Evolutionary conservation across 2,888 invertebrate genomes (phyloP), one percentile per base, ranked within the genome.

Genomic region (Sminthurides aquaticus): DNA sequence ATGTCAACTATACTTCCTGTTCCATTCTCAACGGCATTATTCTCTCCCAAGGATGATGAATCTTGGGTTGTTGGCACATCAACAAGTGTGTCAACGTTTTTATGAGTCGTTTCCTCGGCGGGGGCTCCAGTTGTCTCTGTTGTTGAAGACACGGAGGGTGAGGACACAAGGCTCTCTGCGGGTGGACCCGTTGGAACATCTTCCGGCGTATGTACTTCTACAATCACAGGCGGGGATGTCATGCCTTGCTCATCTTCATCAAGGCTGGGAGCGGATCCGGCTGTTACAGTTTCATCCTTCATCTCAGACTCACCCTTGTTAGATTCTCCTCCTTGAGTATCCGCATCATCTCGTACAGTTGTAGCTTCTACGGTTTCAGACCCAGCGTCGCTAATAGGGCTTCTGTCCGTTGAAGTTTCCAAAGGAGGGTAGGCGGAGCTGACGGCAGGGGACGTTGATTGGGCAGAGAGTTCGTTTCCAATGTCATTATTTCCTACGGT

Each of bases 321-420:
- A 5, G 15, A 15, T 11, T 15, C 15, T 34, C 8, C 5, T 11
- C 15, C 43, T 34, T 5, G 15, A 34, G 43, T 15, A 20, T 8
- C 52, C 5, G 22, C 58, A 15, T 52, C 20, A 29, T 34, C 52
- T 22, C 48, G 27, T 3, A 54, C 54, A 1, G 63, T 63, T 2
- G 63, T 63, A 1, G 63, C 63, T 29, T 63, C 63, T 15, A 22
- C 52, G 22, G 22, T 26, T 2, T 48, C 27, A n/a, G 49, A n/a
- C 15, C n/a, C n/a, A 43, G 43, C 43, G 8, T 52, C 52, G 15
- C 11, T 15, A 34, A 34, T 34, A 15, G 43, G 43, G 18, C 8
- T 5, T 52, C 5, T 20, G 20, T 15, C 20, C 5, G 52, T 52
- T 22, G 52, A 52, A 20, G 52, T 5, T 20, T 15, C 52, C 5